Percentiles rank a stretch among this genome's conserved stretches.
These are phyloP conservation scores for Papilio gigon DNA, from an alignment of 2,888 invertebrate genomes.

Conservation along the genomic window DNA sequence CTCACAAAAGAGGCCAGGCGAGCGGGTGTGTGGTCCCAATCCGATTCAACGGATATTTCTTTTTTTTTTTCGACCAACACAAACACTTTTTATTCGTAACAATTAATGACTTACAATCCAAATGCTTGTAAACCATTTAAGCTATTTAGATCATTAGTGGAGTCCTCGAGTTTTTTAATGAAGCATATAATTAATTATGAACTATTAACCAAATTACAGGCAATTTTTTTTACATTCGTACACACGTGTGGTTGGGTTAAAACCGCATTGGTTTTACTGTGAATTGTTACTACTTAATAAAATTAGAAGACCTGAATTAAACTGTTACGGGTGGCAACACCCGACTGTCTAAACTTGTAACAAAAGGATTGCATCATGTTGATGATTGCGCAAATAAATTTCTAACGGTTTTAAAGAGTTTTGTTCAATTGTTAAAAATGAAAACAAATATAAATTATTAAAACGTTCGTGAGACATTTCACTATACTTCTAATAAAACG, in stretches of 20 bases:
- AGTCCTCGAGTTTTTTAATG: constrained; percentile 67
- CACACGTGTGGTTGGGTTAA: neutral
- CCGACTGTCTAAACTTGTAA: too few relatives aligned
- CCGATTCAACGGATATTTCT: constrained; percentile 60
- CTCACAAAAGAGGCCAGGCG: constrained; percentile 64
- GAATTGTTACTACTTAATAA: too few relatives aligned
- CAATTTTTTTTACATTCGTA: neutral
- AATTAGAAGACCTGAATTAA: too few relatives aligned
- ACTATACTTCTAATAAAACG: too few relatives aligned
- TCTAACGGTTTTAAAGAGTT: too few relatives aligned
- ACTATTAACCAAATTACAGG: constrained; percentile 63
- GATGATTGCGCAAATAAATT: too few relatives aligned
- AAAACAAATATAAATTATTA: too few relatives aligned
- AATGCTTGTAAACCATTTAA: constrained; percentile 68
- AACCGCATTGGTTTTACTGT: too few relatives aligned
- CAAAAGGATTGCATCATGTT: too few relatives aligned
- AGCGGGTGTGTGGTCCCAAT: constrained; percentile 74
- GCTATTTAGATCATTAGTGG: constrained; percentile 68
- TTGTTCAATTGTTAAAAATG: too few relatives aligned
- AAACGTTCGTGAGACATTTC: too few relatives aligned
- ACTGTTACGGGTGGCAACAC: too few relatives aligned
- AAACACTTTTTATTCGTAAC: constrained; percentile 62
- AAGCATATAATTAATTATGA: constrained; percentile 73
- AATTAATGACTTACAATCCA: constrained; percentile 69
- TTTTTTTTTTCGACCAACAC: constrained; percentile 55